These are phyloP conservation scores for Penaeus indicus DNA, from an alignment of 1,140 invertebrate species.

Conservation along the genomic window DNA sequence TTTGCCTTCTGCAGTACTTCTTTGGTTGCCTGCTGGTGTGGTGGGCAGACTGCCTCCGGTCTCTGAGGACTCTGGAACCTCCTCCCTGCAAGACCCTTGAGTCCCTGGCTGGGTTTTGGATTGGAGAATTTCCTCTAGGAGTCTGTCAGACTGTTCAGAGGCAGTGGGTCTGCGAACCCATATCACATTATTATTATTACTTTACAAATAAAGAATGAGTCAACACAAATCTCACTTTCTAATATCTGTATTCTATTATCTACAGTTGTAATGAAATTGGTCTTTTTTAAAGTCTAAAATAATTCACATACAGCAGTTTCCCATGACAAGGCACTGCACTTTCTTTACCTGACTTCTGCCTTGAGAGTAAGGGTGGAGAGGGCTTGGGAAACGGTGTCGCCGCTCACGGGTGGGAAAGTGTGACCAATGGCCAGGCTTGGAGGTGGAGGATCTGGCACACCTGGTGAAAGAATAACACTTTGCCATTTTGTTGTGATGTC, in stretches of 20 bases:
- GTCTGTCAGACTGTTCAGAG: slow-evolving; percentile 34
- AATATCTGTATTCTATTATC: no score
- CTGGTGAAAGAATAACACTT: background rate
- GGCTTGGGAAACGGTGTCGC: slow-evolving; percentile 4
- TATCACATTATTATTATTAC: background rate
- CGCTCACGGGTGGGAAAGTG: background rate
- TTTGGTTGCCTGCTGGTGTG: background rate
- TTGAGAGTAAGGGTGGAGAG: slow-evolving; percentile 1
- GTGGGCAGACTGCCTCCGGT: background rate
- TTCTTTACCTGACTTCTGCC: slow-evolving; percentile 16
- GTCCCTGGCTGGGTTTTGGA: slow-evolving; percentile 29
- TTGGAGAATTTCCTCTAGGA: slow-evolving; percentile 44
- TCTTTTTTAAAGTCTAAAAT: no score
- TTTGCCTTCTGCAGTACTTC: background rate
- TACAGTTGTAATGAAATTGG: no score
- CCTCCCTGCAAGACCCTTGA: background rate
- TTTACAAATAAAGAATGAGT: background rate
- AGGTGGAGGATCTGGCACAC: slow-evolving; percentile 9
- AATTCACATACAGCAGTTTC: no score
- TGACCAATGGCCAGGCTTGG: slow-evolving; percentile 1
- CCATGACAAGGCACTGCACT: background rate
- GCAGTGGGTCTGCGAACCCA: background rate
- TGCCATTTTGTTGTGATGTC: no score
- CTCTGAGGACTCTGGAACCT: background rate
- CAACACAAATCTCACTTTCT: no score